Evolutionary conservation across 2,888 invertebrate genomes (phyloP), one percentile per base, ranked within the genome.

Genomic region (Drosophila anomalipes): DNA sequence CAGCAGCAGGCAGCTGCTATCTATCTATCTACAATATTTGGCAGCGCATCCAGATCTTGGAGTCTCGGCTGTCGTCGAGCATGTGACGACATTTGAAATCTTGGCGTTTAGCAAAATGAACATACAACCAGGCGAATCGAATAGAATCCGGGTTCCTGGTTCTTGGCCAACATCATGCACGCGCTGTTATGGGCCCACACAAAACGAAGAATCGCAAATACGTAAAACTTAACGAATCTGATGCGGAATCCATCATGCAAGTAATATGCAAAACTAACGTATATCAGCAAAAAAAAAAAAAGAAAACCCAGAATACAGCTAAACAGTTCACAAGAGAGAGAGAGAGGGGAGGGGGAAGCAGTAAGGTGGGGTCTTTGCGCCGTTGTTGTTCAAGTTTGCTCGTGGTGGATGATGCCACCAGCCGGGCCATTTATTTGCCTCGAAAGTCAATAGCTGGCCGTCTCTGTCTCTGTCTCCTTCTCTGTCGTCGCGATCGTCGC

Each of bases 241-340:
- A 78, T 83, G 75, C 79, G 78, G 77, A 83, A 87, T 87, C 84
- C 87, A 87, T 87, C 87, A 90, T 87, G 71, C 75, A 59, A 78
- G 75, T 89, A 85, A 86, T 90, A 87, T 87, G 87, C 87, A 87
- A 90, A 87, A 82, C 74, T 86, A 70, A 71, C 58, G 70, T 70
- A 56, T 52, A 52, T 64, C 71, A 62, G 62, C 69, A 62, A 60
- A 32, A n/a, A 37, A 33, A 28, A 19, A 32, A 51, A 53, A 47
- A 22, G 22, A 22, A 54, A 22, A 57, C 57, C 4, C 28, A 39
- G 28, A 60, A 58, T 32, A 47, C 56, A 49, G 56, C 67, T 53
- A 58, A 77, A 61, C 79, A 73, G 78, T 52, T 32, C 6, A 4
- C 33, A 62, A 51, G 32, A 41, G n/a, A 9, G n/a, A 14, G 47